Conservation (phyloP, 1,140 invertebrate species). For the Cydia strobilella region DNA sequence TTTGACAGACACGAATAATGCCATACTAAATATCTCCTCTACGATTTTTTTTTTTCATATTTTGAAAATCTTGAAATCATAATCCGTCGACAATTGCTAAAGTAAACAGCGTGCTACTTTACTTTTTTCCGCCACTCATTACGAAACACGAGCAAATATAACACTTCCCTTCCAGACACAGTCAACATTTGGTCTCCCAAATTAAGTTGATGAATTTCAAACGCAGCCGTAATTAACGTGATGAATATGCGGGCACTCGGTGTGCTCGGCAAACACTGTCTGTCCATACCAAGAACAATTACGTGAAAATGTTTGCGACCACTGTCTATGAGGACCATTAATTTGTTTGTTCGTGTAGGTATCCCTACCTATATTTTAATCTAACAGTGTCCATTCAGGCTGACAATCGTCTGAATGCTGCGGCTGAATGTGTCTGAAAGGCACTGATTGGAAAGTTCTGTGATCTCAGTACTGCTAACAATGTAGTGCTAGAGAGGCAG, state of each 20-base stretch:
- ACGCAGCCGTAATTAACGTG: conserved; percentile 48
- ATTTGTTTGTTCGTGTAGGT: neutral
- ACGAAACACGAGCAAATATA: conserved; percentile 1
- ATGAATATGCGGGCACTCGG: conserved; percentile 46
- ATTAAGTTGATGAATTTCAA: conserved; percentile 48
- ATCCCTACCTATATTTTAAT: conserved; percentile 3
- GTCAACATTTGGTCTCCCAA: conserved; percentile 27
- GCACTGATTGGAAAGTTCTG: neutral
- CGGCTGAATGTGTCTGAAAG: neutral
- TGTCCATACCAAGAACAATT: conserved; percentile 31
- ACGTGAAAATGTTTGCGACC: conserved; percentile 20
- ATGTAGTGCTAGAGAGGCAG: no score
- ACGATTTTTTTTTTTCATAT: no score
- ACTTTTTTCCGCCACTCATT: neutral
- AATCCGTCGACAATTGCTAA: neutral
- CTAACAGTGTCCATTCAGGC: neutral
- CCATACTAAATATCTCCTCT: no score
- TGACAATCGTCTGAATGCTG: neutral
- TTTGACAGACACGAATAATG: no score
- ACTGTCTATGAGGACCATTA: conserved; percentile 14
- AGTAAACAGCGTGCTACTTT: neutral
- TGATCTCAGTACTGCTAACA: neutral
- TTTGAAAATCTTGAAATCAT: neutral
- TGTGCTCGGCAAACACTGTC: conserved; percentile 38
- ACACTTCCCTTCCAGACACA: conserved; percentile 1